Evolutionary conservation across 2,888 invertebrate genomes (phyloP), one percentile per base, ranked within the genome.

Genomic region (Phanerotoma sp.): DNA sequence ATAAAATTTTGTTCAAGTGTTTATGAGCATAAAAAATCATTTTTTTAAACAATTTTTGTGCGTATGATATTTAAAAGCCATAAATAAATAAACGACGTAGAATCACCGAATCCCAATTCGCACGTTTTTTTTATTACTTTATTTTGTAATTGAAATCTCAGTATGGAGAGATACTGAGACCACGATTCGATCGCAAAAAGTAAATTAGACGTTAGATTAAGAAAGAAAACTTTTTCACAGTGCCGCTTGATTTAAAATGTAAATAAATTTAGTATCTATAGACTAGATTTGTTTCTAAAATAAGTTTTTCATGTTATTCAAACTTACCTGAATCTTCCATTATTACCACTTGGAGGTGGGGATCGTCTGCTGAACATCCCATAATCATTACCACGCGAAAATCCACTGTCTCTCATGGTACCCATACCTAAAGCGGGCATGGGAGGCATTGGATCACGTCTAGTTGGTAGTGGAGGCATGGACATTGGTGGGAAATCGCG

Each of bases 331-430:
- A 77, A 77, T 67, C 77, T 67, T 61, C 75, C 74, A 62, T 75
- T 77, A 65, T 73, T 77, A 60, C 74, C 75, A 59, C 73, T 74
- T 46, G 77, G 77, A 51, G 90, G 88, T 66, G 91, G 90, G 65
- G 90, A 89, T 68, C 91, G 82, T 64, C 92, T 83, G 78, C 89
- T 91, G 80, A 89, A 91, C 87, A 91, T 89, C 66, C 86, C 83
- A 77, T 91, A 90, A 76, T 91, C 83, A 68, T 80, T 78, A 30
- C 80, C 77, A 53, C 82, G 81, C 80, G 86, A 78, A 77, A 81
- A 79, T 81, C 86, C 80, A 20, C 80, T 77, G 60, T 83, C 83
- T 47, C 87, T 83, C 83, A 87, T 84, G 65, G 88, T 82, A 69
- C 85, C 83, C 81, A 84, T 82, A 69, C 82, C 82, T 70, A 89